Percentiles rank a stretch among this genome's conserved stretches.
phyloP scores from a whole-genome alignment of 2,888 invertebrate species.

The Mycalesis mineus region DNA sequence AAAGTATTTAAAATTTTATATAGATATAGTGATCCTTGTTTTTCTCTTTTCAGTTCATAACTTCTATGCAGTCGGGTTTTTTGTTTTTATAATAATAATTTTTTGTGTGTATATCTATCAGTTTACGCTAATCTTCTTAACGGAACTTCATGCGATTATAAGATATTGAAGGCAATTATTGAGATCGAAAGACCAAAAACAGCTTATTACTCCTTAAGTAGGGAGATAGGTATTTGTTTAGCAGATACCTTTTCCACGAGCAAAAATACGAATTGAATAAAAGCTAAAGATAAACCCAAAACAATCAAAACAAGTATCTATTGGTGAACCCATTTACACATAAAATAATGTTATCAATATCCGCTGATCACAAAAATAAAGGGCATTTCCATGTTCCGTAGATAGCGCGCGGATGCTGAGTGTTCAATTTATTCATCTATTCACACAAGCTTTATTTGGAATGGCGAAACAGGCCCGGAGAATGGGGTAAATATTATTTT shows the following conservation, averaged over 20 bases:
- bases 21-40: too few species aligned
- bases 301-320: not conserved
- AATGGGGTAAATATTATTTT: not conserved
- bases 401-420: constrained; percentile 16
- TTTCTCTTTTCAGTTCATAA: too few species aligned
- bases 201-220: too few species aligned
- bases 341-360: constrained; percentile 27
- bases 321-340: constrained; percentile 11
- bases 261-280: not conserved
- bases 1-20: too few species aligned
- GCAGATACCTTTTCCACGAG: not conserved
- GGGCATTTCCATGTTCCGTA: constrained; percentile 24
- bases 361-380: constrained; percentile 24
- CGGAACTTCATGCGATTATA: too few species aligned
- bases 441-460: constrained; percentile 5
- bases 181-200: too few species aligned
- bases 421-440: constrained; percentile 17
- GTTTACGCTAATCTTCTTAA: too few species aligned
- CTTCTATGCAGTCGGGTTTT: too few species aligned
- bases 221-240: too few species aligned
- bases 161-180: too few species aligned
- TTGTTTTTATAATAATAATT: too few species aligned
- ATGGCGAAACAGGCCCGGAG: not conserved
- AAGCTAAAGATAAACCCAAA: not conserved
- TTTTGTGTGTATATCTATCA: too few species aligned